Base-by-base conservation (phyloP, 2,113 vertebrate species). In the Myxocyprinus asiaticus region DNA sequence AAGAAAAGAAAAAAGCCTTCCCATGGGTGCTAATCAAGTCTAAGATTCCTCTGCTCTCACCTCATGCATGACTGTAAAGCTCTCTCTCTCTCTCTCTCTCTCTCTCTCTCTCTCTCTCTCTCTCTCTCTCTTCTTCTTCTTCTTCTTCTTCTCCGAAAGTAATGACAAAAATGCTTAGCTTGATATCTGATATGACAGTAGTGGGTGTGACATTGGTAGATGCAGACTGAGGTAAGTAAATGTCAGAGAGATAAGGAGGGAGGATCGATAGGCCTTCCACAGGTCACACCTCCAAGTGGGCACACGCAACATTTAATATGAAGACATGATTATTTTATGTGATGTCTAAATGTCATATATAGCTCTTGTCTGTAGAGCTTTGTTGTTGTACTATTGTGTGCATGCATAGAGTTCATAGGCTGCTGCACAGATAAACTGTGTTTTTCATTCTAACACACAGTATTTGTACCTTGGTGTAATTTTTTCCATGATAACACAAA, bases 91-190 rank as follows among this genome's bases (percentile, higher is more conserved):
- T 43, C 17, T n/a, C 22, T 71, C 50, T 70, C 7, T 55, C 11
- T 14, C 53, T 55, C 53, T 55, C 12, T 14, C 50, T 51, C 50
- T 51, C 50, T 51, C 50, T 51, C 50, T 51, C 50, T 51, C 50
- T 51, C 50, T 51, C 50, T 51, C 50, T 51, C 50, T 51, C 50
- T 51, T n/a, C 9, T 47, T 11, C 8, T 22, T 9, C 1, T 17
- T 7, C 9, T 4, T 15, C 7, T 8, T 6, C 7, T 12, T 58
- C 33, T 88, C 84, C 90, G 81, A 91, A 89, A 88, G 88, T 88
- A 91, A 90, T 89, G 87, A 91, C 89, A 90, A 88, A 91, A 89
- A 86, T 87, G 89, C 89, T 92, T 90, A 90, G 86, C 74, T 87
- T 90, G 90, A 91, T 90, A 86, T 89, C 87, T 85, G 89, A 91